Conservation (phyloP, 1,140 invertebrate genomes). For the Pseudomyrmex flavicornis region DNA sequence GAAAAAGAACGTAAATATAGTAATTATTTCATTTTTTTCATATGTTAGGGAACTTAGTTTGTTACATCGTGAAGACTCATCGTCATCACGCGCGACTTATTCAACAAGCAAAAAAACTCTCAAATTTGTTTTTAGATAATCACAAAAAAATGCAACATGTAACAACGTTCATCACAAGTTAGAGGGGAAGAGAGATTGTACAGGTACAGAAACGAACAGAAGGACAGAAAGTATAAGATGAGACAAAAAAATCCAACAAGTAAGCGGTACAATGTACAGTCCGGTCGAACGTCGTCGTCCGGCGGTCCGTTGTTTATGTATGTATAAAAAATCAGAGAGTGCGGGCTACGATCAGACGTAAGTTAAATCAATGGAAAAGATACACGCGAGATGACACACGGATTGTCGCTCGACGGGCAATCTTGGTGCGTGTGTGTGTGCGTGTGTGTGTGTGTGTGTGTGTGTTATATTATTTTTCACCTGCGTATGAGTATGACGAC, state of each 20-base stretch:
- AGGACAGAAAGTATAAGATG: constrained; percentile 59
- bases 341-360: constrained; percentile 10
- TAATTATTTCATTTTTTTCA: constrained; percentile 9
- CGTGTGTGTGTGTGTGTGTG: too few species aligned
- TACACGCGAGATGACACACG: not conserved
- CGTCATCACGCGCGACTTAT: constrained; percentile 26
- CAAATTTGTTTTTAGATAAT: constrained; percentile 1
- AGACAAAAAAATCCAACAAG: constrained; percentile 60
- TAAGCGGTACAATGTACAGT: constrained; percentile 70
- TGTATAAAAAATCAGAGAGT: constrained; percentile 51
- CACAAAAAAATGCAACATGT: constrained; percentile 31
- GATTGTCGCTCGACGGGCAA: not conserved
- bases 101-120: constrained; percentile 32
- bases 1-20: not conserved
- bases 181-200: constrained; percentile 43
- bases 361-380: constrained; percentile 51
- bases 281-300: constrained; percentile 21
- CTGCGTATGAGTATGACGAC: constrained; percentile 95
- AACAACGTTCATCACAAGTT: constrained; percentile 44
- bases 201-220: not conserved
- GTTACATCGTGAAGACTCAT: constrained; percentile 14
- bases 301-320: constrained; percentile 52
- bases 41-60: constrained; percentile 38
- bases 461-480: constrained; percentile 85
- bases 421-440: too few species aligned